phyloP scores from a whole-genome alignment of 1,140 invertebrate species.

The Plectrocnemia conspersa region DNA sequence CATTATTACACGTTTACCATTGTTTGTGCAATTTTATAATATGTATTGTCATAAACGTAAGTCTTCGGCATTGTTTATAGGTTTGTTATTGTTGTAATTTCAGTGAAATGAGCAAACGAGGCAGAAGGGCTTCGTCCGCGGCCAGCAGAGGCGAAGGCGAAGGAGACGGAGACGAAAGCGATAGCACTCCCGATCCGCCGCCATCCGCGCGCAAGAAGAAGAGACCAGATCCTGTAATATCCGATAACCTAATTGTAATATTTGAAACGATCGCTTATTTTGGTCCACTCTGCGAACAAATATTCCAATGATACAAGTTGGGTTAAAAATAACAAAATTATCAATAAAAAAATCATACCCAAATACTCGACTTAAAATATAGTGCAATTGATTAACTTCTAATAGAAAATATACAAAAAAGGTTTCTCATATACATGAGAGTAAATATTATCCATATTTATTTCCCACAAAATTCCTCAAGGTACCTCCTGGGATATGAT shows the following conservation, averaged over 20 bases:
- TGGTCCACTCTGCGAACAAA: no score
- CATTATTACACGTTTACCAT: no score
- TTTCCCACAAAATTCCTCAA: no score
- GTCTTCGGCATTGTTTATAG: no score
- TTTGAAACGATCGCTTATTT: slow-evolving; percentile 12
- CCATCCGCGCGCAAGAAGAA: slow-evolving; percentile 44
- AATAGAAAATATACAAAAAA: not conserved
- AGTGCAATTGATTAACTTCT: not conserved
- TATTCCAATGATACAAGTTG: no score
- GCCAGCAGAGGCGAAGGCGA: slow-evolving; percentile 58
- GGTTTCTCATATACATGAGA: not conserved
- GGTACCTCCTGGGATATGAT: no score
- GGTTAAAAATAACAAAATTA: no score
- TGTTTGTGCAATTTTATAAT: no score
- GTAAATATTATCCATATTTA: no score
- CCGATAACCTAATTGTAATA: slow-evolving; percentile 1
- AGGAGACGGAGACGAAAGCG: slow-evolving; percentile 52
- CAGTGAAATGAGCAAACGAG: slow-evolving; percentile 62
- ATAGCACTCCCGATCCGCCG: slow-evolving; percentile 46
- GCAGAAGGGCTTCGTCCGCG: slow-evolving; percentile 61
- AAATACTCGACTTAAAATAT: not conserved
- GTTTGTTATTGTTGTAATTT: slow-evolving; percentile 15
- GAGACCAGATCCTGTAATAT: slow-evolving; percentile 47
- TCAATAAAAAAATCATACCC: not conserved
- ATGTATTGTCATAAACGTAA: no score